These are phyloP conservation scores for Microplitis manilae DNA, from an alignment of 2,888 invertebrate genomes.

Conservation along the genomic window DNA sequence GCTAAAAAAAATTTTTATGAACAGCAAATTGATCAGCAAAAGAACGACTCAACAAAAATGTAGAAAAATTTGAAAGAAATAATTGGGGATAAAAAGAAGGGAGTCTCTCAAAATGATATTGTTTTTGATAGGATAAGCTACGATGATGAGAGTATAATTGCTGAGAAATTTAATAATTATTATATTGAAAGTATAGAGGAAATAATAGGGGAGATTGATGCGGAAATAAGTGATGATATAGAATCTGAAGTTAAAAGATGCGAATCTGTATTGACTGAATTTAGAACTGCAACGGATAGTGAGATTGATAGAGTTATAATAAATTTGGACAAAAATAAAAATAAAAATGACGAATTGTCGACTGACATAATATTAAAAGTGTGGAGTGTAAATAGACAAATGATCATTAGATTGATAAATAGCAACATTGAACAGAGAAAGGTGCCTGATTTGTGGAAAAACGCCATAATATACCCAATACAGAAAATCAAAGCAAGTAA, in stretches of 20 bases:
- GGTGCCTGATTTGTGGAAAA: slow-evolving; percentile 26
- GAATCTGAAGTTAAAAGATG: too few relatives aligned
- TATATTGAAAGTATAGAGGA: slow-evolving; percentile 17
- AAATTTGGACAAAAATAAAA: slow-evolving; percentile 12
- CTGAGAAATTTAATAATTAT: slow-evolving; percentile 17
- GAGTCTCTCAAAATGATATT: neutral
- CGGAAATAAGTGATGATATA: neutral
- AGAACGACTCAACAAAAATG: too few relatives aligned
- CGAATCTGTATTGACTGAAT: too few relatives aligned
- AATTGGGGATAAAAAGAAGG: too few relatives aligned
- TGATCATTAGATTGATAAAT: slow-evolving; percentile 20
- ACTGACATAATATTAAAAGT: neutral
- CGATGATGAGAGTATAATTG: neutral
- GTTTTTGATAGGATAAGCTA: slow-evolving; percentile 1
- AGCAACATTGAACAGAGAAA: slow-evolving; percentile 2
- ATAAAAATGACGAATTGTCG: slow-evolving; percentile 15
- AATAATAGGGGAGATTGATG: neutral
- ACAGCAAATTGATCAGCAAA: too few relatives aligned
- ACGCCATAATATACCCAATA: slow-evolving; percentile 3
- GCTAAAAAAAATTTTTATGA: neutral
- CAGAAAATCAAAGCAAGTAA: slow-evolving; percentile 9
- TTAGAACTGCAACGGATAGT: neutral
- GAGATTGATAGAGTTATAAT: neutral
- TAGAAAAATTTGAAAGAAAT: too few relatives aligned
- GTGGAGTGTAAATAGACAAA: neutral